Conservation (phyloP, 2,888 invertebrate genomes). For the Lasioglossum vierecki region DNA sequence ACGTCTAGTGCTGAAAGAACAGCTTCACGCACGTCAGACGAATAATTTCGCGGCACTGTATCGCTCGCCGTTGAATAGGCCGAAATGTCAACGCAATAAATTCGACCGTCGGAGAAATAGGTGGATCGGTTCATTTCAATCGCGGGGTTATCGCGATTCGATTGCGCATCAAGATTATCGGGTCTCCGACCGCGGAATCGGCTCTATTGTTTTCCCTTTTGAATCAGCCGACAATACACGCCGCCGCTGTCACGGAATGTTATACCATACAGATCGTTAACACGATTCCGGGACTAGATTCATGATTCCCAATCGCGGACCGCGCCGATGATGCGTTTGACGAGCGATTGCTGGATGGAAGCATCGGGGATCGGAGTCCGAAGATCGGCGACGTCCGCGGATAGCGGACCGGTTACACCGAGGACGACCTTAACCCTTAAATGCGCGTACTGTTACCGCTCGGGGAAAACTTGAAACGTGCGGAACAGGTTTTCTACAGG, state of each 20-base stretch:
- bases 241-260: neutral
- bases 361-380: constrained; percentile 31
- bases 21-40: neutral
- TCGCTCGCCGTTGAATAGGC: neutral
- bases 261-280: constrained; percentile 20
- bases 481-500: constrained; percentile 65
- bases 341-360: constrained; percentile 28
- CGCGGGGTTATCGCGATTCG: constrained; percentile 20
- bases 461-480: constrained; percentile 68
- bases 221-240: constrained; percentile 13
- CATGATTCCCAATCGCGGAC: constrained; percentile 12
- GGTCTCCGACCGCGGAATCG: constrained; percentile 12
- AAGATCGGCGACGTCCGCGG: constrained; percentile 48
- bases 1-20: neutral
- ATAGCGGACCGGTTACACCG: constrained; percentile 56
- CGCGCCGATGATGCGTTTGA: neutral
- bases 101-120: neutral
- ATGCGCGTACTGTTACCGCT: constrained; percentile 68
- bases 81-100: constrained; percentile 23
- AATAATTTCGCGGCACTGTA: neutral
- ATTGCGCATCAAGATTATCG: constrained; percentile 26
- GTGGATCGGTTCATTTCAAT: constrained; percentile 10
- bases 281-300: constrained; percentile 3
- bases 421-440: constrained; percentile 72
- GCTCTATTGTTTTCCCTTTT: constrained; percentile 26